Conservation (phyloP, 92 coral and sea anemone genomes). For the Phenganax subtilis region DNA sequence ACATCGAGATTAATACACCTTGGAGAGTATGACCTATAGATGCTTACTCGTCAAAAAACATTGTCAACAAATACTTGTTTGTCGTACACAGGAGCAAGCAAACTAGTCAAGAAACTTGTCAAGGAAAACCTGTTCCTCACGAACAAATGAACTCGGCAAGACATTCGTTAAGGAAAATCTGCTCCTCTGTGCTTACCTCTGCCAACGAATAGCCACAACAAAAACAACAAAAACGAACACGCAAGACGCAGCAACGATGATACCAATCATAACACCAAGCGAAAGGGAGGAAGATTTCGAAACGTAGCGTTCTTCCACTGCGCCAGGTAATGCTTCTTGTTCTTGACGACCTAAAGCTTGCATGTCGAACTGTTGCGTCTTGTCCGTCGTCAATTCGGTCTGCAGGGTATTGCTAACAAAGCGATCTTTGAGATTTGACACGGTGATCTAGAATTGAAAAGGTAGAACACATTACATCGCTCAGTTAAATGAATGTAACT, state of each 20-base stretch:
- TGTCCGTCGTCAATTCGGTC: conserved; percentile 23
- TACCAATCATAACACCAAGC: conserved; percentile 69
- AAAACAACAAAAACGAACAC: conserved; percentile 60
- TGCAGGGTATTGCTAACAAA: conserved; percentile 39
- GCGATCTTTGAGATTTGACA: conserved; percentile 21
- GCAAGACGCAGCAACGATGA: conserved; percentile 64
- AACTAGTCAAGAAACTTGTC: no score
- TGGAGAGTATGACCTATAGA: not conserved
- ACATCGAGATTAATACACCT: not conserved
- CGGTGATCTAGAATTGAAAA: conserved; percentile 7
- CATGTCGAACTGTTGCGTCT: conserved; percentile 7
- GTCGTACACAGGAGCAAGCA: no score
- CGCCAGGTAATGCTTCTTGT: conserved; percentile 70
- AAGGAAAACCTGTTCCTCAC: no score
- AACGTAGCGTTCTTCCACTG: conserved; percentile 51
- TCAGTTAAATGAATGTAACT: no score
- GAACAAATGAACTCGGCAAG: no score
- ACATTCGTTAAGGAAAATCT: no score
- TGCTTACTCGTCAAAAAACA: no score
- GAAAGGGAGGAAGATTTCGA: conserved; percentile 45
- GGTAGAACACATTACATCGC: not conserved
- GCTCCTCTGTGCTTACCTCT: conserved; percentile 51
- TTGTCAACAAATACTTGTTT: no score
- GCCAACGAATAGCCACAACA: conserved; percentile 66
- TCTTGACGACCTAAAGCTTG: conserved; percentile 40